Percentiles rank a stretch among this genome's conserved stretches.
phyloP scores from a whole-genome alignment of 2,113 vertebrate species.

The Australoheros scitulus region DNA sequence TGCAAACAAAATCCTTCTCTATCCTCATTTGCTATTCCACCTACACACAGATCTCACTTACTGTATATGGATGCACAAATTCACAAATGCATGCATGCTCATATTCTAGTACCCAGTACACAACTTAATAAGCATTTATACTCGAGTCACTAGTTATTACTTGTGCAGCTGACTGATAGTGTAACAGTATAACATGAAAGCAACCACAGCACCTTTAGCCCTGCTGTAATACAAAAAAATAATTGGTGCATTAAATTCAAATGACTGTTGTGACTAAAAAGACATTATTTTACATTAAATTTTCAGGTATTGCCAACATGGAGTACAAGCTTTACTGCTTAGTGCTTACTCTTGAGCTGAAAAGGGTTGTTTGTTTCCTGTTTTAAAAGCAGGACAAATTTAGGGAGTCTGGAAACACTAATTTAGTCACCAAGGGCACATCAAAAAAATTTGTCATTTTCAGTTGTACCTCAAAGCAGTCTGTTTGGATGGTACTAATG shows the following conservation, averaged over 20 bases:
- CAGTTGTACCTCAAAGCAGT: background rate
- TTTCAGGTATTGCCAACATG: background rate
- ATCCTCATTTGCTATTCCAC: conserved; percentile 31
- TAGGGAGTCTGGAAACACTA: background rate
- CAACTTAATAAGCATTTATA: background rate
- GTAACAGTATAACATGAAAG: too few species aligned
- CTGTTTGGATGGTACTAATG: background rate
- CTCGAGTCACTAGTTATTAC: background rate
- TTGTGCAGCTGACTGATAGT: conserved; percentile 23
- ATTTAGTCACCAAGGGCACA: background rate
- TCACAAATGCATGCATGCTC: conserved; percentile 6
- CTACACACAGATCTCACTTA: conserved; percentile 18
- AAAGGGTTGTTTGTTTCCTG: background rate
- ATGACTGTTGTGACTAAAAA: background rate
- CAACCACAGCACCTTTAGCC: background rate
- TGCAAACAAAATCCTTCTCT: background rate
- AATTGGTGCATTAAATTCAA: background rate
- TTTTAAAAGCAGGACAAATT: background rate
- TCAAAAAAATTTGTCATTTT: background rate
- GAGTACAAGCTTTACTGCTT: background rate
- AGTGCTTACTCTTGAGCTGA: background rate
- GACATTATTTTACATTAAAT: background rate
- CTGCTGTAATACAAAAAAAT: background rate
- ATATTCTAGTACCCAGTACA: background rate
- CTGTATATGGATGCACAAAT: background rate